A percentile compares a stretch with the other conserved stretches of the same genome.
Conservation (phyloP, 2,113 vertebrate genomes). For the Oceanodroma tethys region DNA sequence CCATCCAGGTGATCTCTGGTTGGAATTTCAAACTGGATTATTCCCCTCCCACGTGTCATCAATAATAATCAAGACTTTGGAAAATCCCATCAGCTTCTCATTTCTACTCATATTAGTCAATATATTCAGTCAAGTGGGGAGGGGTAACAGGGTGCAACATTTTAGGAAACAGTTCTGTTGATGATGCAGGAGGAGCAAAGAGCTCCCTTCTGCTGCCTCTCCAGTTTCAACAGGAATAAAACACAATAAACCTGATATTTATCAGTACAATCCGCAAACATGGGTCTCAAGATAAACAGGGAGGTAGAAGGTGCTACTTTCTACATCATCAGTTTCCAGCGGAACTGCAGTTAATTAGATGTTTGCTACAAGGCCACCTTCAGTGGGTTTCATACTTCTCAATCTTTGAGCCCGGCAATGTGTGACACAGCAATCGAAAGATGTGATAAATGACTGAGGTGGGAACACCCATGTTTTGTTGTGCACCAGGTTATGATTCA, state of each 20-base stretch:
- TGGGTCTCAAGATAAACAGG: background rate
- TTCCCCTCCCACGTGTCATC: background rate
- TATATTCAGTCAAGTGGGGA: background rate
- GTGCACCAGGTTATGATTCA: background rate
- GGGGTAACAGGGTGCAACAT: background rate
- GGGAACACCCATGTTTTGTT: background rate
- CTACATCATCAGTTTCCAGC: background rate
- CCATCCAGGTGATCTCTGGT: background rate
- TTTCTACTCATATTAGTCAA: background rate
- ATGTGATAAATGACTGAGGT: background rate
- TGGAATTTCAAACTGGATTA: background rate
- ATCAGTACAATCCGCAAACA: background rate
- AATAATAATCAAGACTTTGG: background rate
- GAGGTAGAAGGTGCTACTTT: background rate
- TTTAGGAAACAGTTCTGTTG: background rate
- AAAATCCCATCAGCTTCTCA: background rate
- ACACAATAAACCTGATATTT: background rate
- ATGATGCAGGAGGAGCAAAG: background rate
- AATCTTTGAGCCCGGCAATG: background rate
- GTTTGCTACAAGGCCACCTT: background rate
- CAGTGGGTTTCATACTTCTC: background rate
- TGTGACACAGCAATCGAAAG: background rate
- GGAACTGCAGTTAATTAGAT: background rate
- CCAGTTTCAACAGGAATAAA: background rate
- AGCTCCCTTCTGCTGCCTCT: background rate